Evolutionary conservation across 2,797 vertebrate genomes (phyloP).

Genomic region (Dermochelys coriacea): DNA sequence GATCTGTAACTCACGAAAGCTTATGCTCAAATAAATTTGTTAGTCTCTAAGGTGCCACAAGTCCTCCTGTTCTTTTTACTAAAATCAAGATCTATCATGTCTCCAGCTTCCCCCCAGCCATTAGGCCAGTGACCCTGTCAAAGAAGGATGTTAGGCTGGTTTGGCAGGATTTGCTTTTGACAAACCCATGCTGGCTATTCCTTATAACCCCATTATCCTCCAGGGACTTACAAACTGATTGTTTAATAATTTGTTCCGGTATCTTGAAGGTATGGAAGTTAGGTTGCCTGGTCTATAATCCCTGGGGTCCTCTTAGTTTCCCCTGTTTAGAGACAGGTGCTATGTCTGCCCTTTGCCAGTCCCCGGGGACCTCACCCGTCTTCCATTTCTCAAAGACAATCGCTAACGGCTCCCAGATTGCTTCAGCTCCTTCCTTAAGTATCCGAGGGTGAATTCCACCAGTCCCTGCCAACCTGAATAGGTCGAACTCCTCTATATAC

Average conservation of each 20-base stretch:
- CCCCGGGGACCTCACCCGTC: background rate
- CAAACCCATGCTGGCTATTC: background rate
- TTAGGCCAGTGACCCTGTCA: background rate
- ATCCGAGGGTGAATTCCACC: background rate
- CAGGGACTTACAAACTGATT: background rate
- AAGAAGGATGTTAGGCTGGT: background rate
- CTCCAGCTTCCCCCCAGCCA: background rate
- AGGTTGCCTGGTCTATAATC: background rate
- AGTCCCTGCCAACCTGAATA: background rate
- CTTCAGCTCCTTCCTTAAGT: background rate
- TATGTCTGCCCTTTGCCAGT: background rate
- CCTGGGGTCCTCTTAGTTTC: background rate
- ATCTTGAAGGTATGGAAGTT: background rate
- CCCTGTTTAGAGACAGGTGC: background rate
- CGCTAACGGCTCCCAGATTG: background rate
- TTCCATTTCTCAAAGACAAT: background rate
- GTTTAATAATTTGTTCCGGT: background rate
- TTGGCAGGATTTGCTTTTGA: background rate
- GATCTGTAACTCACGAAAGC: background rate
- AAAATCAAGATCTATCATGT: background rate
- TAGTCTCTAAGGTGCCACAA: no score
- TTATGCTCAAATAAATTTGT: no score
- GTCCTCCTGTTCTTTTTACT: background rate
- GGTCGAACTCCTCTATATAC: background rate
- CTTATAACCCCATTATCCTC: background rate